A percentile compares a stretch with the other conserved stretches of the same genome.
These are phyloP conservation scores for Calliopsis andreniformis DNA, from an alignment of 1,140 invertebrate genomes.

Conservation along the genomic window DNA sequence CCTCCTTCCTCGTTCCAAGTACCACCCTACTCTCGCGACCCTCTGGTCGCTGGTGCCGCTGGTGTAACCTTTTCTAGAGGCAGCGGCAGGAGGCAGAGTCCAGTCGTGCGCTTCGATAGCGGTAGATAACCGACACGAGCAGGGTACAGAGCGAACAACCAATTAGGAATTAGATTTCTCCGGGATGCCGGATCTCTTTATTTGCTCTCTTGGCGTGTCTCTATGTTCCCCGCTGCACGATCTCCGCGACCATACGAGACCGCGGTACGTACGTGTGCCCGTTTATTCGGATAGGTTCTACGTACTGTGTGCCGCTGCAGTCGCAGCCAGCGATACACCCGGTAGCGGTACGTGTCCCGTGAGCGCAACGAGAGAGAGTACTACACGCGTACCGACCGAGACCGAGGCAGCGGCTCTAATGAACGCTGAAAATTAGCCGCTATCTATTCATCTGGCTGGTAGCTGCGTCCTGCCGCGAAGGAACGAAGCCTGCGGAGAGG, in stretches of 20 bases:
- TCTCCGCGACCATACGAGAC: slow-evolving; percentile 48
- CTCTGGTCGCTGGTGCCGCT: slow-evolving; percentile 4
- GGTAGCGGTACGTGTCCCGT: slow-evolving; percentile 55
- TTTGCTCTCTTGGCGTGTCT: slow-evolving; percentile 65
- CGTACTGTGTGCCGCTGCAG: no score
- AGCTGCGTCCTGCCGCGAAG: slow-evolving; percentile 59
- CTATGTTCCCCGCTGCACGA: slow-evolving; percentile 64
- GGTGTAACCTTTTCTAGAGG: slow-evolving; percentile 54
- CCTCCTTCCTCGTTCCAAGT: slow-evolving; percentile 25
- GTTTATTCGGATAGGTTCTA: slow-evolving; percentile 11
- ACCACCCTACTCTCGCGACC: slow-evolving; percentile 26
- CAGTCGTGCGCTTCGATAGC: slow-evolving; percentile 67
- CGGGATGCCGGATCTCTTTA: slow-evolving; percentile 69
- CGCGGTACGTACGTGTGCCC: slow-evolving; percentile 42
- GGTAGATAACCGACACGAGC: slow-evolving; percentile 67
- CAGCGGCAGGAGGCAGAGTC: slow-evolving; percentile 41
- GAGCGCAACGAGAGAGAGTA: slow-evolving; percentile 52
- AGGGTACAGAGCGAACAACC: slow-evolving; percentile 64
- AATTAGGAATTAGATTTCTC: slow-evolving; percentile 71
- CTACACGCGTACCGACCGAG: slow-evolving; percentile 50
- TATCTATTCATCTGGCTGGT: slow-evolving; percentile 75
- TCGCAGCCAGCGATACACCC: slow-evolving; percentile 39
- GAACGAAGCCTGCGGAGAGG: slow-evolving; percentile 17
- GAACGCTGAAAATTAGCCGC: slow-evolving; percentile 75
- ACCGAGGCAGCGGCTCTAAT: slow-evolving; percentile 65